A percentile compares a stretch with the other conserved stretches of the same genome.
These are phyloP conservation scores for Protonibea diacanthus DNA, from an alignment of 2,797 vertebrate genomes.

Conservation along the genomic window DNA sequence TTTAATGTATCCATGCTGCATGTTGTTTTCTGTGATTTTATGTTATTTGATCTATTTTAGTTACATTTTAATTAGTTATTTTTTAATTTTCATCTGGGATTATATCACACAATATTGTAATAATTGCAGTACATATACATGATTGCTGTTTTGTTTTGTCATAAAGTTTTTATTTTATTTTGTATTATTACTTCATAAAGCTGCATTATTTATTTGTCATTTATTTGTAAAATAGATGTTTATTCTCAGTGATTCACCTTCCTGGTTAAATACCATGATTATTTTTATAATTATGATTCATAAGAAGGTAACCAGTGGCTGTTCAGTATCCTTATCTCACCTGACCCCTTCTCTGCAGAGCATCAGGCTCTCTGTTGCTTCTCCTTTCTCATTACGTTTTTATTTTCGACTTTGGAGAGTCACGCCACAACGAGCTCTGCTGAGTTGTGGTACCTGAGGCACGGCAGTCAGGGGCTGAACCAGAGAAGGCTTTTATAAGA, in stretches of 20 bases:
- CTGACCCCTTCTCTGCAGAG: constrained; percentile 1
- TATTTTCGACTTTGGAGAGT: constrained; percentile 30
- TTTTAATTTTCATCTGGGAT: neutral
- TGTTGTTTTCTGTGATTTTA: neutral
- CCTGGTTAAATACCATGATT: neutral
- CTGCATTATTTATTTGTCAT: neutral
- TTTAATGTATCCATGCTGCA: neutral
- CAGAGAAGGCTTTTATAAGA: constrained; percentile 74
- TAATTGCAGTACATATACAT: neutral
- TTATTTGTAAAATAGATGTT: neutral
- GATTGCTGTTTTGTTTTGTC: neutral
- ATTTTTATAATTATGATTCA: neutral
- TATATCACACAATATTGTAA: neutral
- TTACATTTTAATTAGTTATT: neutral
- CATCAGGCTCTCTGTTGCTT: neutral
- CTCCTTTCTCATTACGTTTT: constrained; percentile 33
- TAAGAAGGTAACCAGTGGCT: neutral
- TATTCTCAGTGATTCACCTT: neutral
- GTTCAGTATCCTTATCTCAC: constrained; percentile 15
- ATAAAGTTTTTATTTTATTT: no score
- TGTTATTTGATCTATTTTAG: neutral
- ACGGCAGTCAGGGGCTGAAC: constrained; percentile 62
- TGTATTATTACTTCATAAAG: neutral
- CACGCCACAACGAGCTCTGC: constrained; percentile 14
- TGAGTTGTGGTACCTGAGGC: constrained; percentile 58